Base-by-base conservation (phyloP, 2,797 vertebrate genomes). In the Bradypodion pumilum region DNA sequence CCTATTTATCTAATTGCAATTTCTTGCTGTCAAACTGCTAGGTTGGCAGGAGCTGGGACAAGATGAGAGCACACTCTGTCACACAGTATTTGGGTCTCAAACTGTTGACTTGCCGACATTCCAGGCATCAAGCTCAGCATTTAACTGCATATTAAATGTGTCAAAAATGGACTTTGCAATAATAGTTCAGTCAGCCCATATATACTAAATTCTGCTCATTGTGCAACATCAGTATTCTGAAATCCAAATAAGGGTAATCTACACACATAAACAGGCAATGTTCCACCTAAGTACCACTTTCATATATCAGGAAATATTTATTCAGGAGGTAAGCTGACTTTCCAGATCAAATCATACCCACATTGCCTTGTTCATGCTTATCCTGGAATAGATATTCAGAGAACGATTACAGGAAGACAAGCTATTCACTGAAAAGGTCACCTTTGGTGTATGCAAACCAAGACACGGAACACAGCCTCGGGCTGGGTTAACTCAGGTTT, bases 111-210 rank as follows among this genome's bases (percentile, higher is more conserved):
- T n/a, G n/a, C n/a, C n/a, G n/a, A n/a, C n/a, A n/a, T n/a, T n/a
- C n/a, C n/a, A n/a, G n/a, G n/a, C n/a, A n/a, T n/a, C n/a, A n/a
- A n/a, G n/a, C n/a, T n/a, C n/a, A n/a, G n/a, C n/a, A n/a, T n/a
- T n/a, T n/a, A n/a, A 90, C 84, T 0, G 3, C 76, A 29, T 76
- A 88, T 90, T 89, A 89, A 86, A 87, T 78, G 32, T 85, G 52
- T 46, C 21, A 80, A 15, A 82, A 81, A 59, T 1, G 6, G 2
- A 8, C 13, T 46, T 44, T 86, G 87, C 89, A 85, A 85, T 80
- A 86, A 78, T 85, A 88, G 92, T 88, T 91, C 90, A 90, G 40
- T 83, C 21, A 73, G 56, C 60, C 80, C 62, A 52, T 27, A 86
- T 72, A 79, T 23, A 15, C 1, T 72, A 82, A 25, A 44, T n/a